Percentiles rank a stretch among this genome's conserved stretches.
Evolutionary conservation across 2,113 vertebrate species (phyloP).

Genomic region (Thymallus thymallus): DNA sequence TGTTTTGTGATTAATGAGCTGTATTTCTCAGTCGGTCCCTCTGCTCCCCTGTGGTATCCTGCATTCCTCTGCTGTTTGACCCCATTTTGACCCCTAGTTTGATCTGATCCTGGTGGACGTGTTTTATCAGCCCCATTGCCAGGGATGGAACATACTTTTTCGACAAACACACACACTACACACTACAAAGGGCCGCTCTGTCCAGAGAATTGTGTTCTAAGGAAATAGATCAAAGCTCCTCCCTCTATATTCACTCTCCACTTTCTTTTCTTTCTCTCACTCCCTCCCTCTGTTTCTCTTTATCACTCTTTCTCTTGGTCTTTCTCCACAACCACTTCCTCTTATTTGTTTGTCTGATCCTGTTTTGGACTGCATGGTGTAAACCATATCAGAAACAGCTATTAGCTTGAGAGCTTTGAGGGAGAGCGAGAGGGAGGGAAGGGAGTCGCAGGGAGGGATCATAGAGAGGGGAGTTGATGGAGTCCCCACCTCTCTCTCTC

Average conservation of each 20-base stretch:
- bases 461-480: constrained; percentile 39
- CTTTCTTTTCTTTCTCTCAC: too few relatives aligned
- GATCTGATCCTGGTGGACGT: constrained; percentile 9
- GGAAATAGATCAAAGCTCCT: constrained; percentile 20
- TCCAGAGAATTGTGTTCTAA: not conserved
- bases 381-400: constrained; percentile 7
- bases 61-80: constrained; percentile 24
- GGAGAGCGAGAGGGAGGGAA: not conserved
- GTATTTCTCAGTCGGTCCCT: too few relatives aligned
- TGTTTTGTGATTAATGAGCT: too few relatives aligned
- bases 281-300: not conserved
- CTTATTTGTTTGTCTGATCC: constrained; percentile 71
- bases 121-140: constrained; percentile 32
- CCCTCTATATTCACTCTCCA: constrained; percentile 7
- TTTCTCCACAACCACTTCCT: constrained; percentile 49
- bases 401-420: not conserved
- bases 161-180: constrained; percentile 9
- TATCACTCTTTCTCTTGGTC: constrained; percentile 10
- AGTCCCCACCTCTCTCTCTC: constrained; percentile 56
- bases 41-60: not conserved
- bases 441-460: constrained; percentile 49
- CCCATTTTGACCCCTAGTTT: constrained; percentile 13
- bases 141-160: constrained; percentile 17
- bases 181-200: not conserved
- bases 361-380: constrained; percentile 36